Evolutionary conservation across 2,888 invertebrate genomes (phyloP).

Genomic region (Melanotus villosus): DNA sequence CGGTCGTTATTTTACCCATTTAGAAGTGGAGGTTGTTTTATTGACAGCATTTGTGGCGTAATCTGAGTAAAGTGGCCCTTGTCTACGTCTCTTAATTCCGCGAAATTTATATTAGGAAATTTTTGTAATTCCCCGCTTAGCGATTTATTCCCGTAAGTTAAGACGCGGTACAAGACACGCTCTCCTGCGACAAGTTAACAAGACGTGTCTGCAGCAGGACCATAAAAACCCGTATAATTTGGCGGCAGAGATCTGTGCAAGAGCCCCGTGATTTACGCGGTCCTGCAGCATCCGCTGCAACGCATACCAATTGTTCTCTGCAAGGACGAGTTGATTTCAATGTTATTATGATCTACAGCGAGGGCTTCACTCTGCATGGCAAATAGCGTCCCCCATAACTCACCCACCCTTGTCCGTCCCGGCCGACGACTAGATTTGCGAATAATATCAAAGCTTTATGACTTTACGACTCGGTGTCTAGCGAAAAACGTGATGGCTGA

Average conservation of each 20-base stretch:
- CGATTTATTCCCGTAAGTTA: too few species aligned
- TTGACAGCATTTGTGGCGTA: too few species aligned
- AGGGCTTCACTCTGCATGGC: conserved; percentile 40
- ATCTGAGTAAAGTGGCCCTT: too few species aligned
- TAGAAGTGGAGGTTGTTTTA: not conserved
- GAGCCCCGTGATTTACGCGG: conserved; percentile 49
- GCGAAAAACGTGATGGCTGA: not conserved
- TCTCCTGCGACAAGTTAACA: conserved; percentile 34
- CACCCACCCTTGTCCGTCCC: conserved; percentile 27
- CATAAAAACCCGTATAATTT: conserved; percentile 42
- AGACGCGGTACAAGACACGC: not conserved
- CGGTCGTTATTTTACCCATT: conserved; percentile 16
- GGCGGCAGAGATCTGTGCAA: conserved; percentile 40
- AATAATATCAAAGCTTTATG: conserved; percentile 38
- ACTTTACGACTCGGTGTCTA: not conserved
- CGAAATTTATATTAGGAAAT: too few species aligned
- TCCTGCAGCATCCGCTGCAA: conserved; percentile 43
- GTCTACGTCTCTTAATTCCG: too few species aligned
- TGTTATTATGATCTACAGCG: conserved; percentile 53
- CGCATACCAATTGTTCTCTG: conserved; percentile 50
- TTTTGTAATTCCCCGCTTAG: too few species aligned
- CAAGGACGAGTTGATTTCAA: conserved; percentile 52
- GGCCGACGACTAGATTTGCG: conserved; percentile 33
- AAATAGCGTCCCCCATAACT: conserved; percentile 33
- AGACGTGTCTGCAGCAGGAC: conserved; percentile 37